Evolutionary conservation across 2,113 vertebrate species (phyloP).

Genomic region (Phalacrocorax carbo): DNA sequence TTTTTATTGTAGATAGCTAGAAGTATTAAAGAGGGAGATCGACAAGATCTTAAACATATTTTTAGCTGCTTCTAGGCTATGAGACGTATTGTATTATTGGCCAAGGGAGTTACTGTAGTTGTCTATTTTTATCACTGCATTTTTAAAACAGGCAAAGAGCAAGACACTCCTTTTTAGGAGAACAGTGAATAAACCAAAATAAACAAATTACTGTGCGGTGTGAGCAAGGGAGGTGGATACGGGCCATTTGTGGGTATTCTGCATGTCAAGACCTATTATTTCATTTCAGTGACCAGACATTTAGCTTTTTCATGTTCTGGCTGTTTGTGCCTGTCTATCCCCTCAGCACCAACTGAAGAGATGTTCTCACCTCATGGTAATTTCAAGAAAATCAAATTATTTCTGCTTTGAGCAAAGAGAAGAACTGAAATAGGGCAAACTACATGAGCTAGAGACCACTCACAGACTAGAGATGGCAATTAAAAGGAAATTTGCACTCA

Average conservation of each 20-base stretch:
- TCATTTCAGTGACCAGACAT: background rate
- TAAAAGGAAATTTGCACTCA: background rate
- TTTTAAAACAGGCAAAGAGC: background rate
- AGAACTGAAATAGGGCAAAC: background rate
- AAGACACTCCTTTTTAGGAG: conserved; percentile 26
- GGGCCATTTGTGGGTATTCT: background rate
- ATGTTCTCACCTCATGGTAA: background rate
- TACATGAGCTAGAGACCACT: background rate
- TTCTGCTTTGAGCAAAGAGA: background rate
- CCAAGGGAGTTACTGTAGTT: background rate
- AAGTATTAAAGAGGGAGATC: background rate
- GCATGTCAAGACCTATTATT: background rate
- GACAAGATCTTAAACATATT: background rate
- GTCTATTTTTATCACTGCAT: conserved; percentile 14
- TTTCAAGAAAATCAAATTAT: background rate
- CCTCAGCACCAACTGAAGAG: background rate
- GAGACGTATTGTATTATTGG: background rate
- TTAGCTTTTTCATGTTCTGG: background rate
- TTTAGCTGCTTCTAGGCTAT: background rate
- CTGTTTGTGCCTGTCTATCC: background rate
- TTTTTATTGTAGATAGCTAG: background rate
- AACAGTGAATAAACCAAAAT: conserved; percentile 25
- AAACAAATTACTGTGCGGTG: conserved; percentile 12
- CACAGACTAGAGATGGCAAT: background rate
- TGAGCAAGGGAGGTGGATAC: background rate